These are phyloP conservation scores for Pachyrhynchus sulphureomaculatus DNA, from an alignment of 1,140 invertebrate genomes.

Conservation along the genomic window DNA sequence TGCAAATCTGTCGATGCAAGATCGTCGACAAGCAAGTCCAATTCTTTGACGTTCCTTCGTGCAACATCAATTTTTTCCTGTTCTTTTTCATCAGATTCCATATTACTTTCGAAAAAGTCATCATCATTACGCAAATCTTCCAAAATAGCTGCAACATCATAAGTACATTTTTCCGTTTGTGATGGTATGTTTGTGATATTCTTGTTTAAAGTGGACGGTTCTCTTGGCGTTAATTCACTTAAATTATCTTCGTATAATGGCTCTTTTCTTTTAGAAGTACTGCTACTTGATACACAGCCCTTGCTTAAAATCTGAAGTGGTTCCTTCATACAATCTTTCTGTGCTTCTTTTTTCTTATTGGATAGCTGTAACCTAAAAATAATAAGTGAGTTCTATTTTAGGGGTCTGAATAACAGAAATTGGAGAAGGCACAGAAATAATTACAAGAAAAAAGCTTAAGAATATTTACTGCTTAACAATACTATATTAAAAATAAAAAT, in stretches of 20 bases:
- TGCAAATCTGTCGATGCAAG: background rate
- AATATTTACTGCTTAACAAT: too few species aligned
- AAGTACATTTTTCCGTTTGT: background rate
- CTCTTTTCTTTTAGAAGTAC: background rate
- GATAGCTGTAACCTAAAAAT: background rate
- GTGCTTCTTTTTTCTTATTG: background rate
- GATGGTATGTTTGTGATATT: background rate
- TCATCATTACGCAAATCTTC: slow-evolving; percentile 6
- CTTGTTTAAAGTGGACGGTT: background rate
- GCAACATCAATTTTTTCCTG: background rate
- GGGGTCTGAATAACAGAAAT: background rate
- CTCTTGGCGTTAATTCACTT: background rate
- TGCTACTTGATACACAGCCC: background rate
- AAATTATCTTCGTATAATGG: background rate
- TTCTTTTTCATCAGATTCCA: background rate
- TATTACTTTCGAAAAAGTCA: slow-evolving; percentile 1
- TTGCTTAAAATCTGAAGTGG: background rate
- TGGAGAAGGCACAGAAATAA: background rate
- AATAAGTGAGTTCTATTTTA: background rate
- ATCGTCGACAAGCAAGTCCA: background rate
- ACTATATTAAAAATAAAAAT: too few species aligned
- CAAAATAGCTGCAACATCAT: slow-evolving; percentile 5
- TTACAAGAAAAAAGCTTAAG: too few species aligned
- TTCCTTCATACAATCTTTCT: background rate
- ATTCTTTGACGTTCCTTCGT: background rate